phyloP scores from a whole-genome alignment of 2,113 vertebrate genomes.

The Halcyon senegalensis region DNA sequence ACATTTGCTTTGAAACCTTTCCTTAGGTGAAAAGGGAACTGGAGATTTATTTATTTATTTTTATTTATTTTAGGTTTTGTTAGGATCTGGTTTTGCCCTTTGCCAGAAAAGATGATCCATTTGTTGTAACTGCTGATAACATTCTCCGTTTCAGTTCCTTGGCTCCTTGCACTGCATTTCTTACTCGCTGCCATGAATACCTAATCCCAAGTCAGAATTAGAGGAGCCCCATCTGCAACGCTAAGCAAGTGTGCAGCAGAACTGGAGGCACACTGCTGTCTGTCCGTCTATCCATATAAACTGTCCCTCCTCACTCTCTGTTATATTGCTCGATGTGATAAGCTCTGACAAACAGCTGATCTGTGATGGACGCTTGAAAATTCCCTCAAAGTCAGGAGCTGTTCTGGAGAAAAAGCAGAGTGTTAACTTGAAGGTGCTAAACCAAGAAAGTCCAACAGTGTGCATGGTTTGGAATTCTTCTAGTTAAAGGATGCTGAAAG shows the following conservation, averaged over 20 bases:
- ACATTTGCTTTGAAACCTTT: background rate
- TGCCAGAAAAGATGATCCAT: background rate
- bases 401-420: background rate
- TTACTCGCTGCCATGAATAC: background rate
- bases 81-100: background rate
- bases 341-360: background rate
- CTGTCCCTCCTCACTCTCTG: accelerated
- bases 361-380: background rate
- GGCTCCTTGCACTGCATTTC: background rate
- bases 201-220: background rate
- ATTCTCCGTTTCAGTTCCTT: background rate
- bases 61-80: background rate
- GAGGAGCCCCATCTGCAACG: background rate
- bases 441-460: background rate
- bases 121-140: background rate
- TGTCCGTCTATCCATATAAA: background rate
- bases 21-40: background rate
- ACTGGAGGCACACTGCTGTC: background rate
- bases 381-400: background rate
- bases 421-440: background rate
- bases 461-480: background rate
- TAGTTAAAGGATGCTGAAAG: background rate
- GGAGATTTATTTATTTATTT: background rate
- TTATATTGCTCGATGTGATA: background rate
- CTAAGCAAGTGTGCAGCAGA: background rate